phyloP scores from a whole-genome alignment of 2,113 vertebrate species.

The Gallinago media region DNA sequence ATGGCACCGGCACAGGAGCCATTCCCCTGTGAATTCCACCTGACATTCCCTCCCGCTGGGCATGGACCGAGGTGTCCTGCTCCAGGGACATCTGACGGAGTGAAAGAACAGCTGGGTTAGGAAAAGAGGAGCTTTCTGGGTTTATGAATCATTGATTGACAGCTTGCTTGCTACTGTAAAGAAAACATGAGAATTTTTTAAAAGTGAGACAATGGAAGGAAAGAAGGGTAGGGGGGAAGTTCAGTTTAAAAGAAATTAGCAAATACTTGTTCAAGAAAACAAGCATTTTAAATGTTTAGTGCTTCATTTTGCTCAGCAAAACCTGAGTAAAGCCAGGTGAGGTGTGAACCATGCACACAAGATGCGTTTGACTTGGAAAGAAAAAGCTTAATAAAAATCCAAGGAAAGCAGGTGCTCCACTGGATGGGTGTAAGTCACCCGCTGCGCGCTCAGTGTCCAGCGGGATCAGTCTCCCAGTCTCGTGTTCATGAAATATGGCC shows the following conservation, averaged over 20 bases:
- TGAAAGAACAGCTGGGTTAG: neutral
- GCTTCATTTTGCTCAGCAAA: neutral
- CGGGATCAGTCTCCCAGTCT: neutral
- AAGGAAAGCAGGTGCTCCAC: neutral
- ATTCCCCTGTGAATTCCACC: accelerated
- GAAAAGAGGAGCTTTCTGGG: neutral
- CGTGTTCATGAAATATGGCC: neutral
- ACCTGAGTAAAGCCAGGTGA: neutral
- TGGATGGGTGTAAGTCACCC: neutral
- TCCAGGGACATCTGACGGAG: neutral
- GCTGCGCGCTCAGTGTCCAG: neutral
- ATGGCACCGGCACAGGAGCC: neutral
- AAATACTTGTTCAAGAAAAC: neutral
- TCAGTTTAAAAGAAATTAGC: neutral
- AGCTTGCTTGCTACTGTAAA: neutral
- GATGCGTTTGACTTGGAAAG: neutral
- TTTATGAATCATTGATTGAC: neutral
- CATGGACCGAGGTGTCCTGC: neutral
- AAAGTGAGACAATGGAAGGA: neutral
- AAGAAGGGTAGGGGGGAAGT: neutral
- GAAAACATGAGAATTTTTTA: neutral
- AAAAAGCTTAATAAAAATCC: neutral
- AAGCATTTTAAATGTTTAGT: neutral
- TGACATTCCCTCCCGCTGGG: neutral
- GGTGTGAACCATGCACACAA: neutral